Evolutionary conservation across 1,140 invertebrate genomes (phyloP).

Genomic region (Trachymyrmex septentrionalis): DNA sequence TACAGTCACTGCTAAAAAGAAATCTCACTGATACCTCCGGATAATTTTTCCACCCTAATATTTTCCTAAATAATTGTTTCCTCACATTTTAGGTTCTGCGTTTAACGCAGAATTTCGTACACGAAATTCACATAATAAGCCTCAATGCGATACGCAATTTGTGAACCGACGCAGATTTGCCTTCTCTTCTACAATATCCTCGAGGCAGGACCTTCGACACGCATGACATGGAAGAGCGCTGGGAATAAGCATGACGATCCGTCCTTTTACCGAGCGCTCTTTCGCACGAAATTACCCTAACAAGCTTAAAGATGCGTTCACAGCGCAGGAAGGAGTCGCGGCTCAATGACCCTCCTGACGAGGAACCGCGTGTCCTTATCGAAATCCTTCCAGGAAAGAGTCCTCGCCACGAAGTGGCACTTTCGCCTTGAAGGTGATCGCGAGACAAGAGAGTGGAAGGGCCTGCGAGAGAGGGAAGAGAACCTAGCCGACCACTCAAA

Average conservation of each 20-base stretch:
- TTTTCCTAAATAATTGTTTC: conserved; percentile 15
- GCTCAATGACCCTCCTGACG: conserved; percentile 70
- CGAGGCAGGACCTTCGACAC: conserved; percentile 48
- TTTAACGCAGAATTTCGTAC: no score
- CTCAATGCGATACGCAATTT: background rate
- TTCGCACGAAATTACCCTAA: conserved; percentile 62
- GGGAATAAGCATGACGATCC: conserved; percentile 42
- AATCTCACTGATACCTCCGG: background rate
- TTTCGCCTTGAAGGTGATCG: conserved; percentile 67
- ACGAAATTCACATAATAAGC: conserved; percentile 34
- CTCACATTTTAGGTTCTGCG: background rate
- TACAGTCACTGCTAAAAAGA: background rate
- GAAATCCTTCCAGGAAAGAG: conserved; percentile 79
- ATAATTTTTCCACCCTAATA: background rate
- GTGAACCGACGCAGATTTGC: conserved; percentile 7
- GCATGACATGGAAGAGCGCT: conserved; percentile 36
- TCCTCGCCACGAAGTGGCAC: conserved; percentile 72
- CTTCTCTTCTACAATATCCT: conserved; percentile 41
- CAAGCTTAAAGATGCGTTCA: conserved; percentile 56
- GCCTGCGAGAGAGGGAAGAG: conserved; percentile 15
- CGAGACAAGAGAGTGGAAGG: conserved; percentile 73
- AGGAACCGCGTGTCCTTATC: conserved; percentile 75
- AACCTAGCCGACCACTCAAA: conserved; percentile 60
- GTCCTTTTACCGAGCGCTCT: conserved; percentile 49
- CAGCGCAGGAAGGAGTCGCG: conserved; percentile 47